Base-by-base conservation (phyloP, 2,888 invertebrate species). In the Priocnemis perturbator region DNA sequence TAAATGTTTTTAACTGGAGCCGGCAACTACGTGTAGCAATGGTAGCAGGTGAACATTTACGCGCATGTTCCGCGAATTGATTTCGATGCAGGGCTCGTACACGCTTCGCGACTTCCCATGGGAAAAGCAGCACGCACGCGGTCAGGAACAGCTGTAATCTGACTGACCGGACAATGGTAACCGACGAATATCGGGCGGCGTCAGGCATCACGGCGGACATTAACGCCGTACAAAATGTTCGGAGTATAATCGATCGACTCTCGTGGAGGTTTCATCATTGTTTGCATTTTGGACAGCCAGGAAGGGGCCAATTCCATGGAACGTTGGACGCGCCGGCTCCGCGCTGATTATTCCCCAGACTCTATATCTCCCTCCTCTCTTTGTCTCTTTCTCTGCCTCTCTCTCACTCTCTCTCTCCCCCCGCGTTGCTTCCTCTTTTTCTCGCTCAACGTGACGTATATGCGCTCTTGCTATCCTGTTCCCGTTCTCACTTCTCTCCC, bases 161-260 rank as follows among this genome's bases (percentile, higher is more conserved):
- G 56, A 47, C 55, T 21, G 67, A 21, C 20, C 45, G 58, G 17
- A 57, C 62, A 66, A 69, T 68, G 59, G 64, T 73, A 61, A 68
- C 67, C 68, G 68, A 65, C 68, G 67, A 73, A 72, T 78, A 76
- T 81, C 73, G 59, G 61, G 30, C 50, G 48, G 59, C 60, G 72
- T 77, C 70, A 75, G 73, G 77, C 81, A 78, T 75, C 64, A 67
- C 65, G 61, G 61, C 67, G 66, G 74, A 73, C 69, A 81, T 81
- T 71, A 80, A 61, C 67, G 73, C 66, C 64, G 68, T 50, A 72
- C 72, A 69, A 73, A 77, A 74, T 68, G 67, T 56, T 62, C 50
- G 72, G 57, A 61, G 75, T 73, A 83, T 83, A 84, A 85, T 83
- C 83, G 81, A 84, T 83, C 79, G 82, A 63, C 48, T 63, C 74